Conservation (phyloP, 2,113 vertebrate genomes). For the Misgurnus mizolepis region DNA sequence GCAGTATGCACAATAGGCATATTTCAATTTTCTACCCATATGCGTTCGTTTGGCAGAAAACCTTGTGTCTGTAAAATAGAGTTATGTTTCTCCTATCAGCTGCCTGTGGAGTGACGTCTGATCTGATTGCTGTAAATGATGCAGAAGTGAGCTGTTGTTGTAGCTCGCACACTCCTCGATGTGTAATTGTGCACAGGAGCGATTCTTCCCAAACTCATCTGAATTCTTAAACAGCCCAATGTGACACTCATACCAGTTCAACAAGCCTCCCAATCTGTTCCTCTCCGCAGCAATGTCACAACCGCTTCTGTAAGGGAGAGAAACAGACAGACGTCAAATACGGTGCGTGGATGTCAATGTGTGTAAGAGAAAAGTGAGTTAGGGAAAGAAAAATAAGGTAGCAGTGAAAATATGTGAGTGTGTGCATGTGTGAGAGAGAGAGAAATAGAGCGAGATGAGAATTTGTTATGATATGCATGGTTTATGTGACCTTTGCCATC, state of each 20-base stretch:
- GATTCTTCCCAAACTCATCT: constrained; percentile 25
- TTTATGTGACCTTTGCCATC: constrained; percentile 61
- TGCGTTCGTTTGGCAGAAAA: background rate
- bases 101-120: constrained; percentile 29
- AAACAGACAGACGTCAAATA: constrained; percentile 35
- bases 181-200: constrained; percentile 30
- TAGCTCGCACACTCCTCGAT: constrained; percentile 20
- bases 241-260: constrained; percentile 37
- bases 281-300: constrained; percentile 7
- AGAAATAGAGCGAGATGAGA: constrained; percentile 22
- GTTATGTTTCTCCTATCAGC: constrained; percentile 19
- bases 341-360: constrained; percentile 15
- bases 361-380: constrained; percentile 2
- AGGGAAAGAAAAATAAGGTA: constrained; percentile 31
- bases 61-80: constrained; percentile 13
- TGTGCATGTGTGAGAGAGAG: constrained; percentile 8
- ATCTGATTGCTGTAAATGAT: constrained; percentile 35
- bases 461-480: background rate
- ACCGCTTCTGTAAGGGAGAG: constrained; percentile 58
- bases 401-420: constrained; percentile 51
- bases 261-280: constrained; percentile 34
- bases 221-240: constrained; percentile 28
- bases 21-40: background rate
- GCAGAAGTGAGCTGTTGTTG: constrained; percentile 20
- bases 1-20: background rate